phyloP scores from a whole-genome alignment of 1,140 invertebrate species.

The Drosophila elegans region DNA sequence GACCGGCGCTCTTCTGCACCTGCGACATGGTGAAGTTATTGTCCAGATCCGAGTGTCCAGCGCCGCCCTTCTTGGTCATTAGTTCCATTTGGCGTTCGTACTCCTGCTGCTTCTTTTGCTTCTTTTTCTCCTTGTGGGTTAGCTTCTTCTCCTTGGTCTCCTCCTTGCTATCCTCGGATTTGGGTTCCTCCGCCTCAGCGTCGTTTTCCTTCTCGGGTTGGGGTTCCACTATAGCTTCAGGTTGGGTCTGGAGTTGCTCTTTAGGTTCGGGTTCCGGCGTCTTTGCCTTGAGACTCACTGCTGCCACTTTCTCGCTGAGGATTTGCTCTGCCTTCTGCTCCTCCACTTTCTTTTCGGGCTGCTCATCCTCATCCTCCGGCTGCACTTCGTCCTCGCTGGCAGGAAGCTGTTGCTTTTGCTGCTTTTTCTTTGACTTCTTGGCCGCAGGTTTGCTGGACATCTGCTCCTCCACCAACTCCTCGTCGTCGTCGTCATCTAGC shows the following conservation, averaged over 20 bases:
- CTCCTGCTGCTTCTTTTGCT: slow-evolving; percentile 95
- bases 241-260: not conserved
- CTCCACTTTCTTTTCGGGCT: slow-evolving; percentile 30
- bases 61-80: slow-evolving; percentile 94
- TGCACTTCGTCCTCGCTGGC: slow-evolving; percentile 56
- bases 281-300: slow-evolving; percentile 28
- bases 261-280: slow-evolving; percentile 6
- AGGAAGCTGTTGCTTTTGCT: slow-evolving; percentile 56
- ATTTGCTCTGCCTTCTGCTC: slow-evolving; percentile 16
- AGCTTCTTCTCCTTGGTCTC: slow-evolving; percentile 89
- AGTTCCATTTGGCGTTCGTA: slow-evolving; percentile 96
- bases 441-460: slow-evolving; percentile 17
- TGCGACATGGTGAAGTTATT: slow-evolving; percentile 99
- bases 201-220: slow-evolving; percentile 6
- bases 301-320: slow-evolving; percentile 20
- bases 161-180: slow-evolving; percentile 58
- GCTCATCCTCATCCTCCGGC: slow-evolving; percentile 17
- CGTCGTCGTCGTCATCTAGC: slow-evolving; percentile 6
- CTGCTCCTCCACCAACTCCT: slow-evolving; percentile 33
- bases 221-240: not conserved
- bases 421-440: slow-evolving; percentile 66
- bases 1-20: slow-evolving; percentile 93
- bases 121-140: slow-evolving; percentile 97
- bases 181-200: slow-evolving; percentile 32
- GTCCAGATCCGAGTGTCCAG: slow-evolving; percentile 94